Evolutionary conservation across 2,888 invertebrate genomes (phyloP).

Genomic region (Campoplex capitator): DNA sequence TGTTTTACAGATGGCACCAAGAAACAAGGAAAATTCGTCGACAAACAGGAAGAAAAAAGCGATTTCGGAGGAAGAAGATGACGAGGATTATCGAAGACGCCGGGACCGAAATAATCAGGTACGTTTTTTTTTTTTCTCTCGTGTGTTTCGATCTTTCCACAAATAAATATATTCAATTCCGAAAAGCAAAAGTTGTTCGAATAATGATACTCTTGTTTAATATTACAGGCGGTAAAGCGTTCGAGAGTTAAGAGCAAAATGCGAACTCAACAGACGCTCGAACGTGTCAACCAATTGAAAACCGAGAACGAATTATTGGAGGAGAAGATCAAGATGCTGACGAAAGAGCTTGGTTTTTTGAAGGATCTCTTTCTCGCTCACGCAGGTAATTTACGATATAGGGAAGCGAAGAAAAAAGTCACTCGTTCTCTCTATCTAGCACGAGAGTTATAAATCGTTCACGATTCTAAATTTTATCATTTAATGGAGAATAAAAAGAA

Average conservation of each 20-base stretch:
- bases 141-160: neutral
- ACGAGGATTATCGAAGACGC: slow-evolving; percentile 90
- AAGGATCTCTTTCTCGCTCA: slow-evolving; percentile 93
- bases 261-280: slow-evolving; percentile 91
- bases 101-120: slow-evolving; percentile 93
- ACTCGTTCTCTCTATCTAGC: neutral
- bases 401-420: neutral
- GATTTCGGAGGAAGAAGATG: slow-evolving; percentile 87
- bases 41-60: slow-evolving; percentile 78
- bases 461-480: slow-evolving; percentile 15
- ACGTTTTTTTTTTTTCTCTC: slow-evolving; percentile 55
- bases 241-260: slow-evolving; percentile 92
- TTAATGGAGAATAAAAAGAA: slow-evolving; percentile 10
- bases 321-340: slow-evolving; percentile 92
- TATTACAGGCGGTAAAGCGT: slow-evolving; percentile 91
- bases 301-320: slow-evolving; percentile 92
- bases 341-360: slow-evolving; percentile 91
- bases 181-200: neutral
- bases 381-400: slow-evolving; percentile 86
- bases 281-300: slow-evolving; percentile 90
- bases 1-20: slow-evolving; percentile 82
- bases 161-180: neutral
- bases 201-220: neutral
- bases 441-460: slow-evolving; percentile 3
- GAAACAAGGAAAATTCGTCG: slow-evolving; percentile 80